Evolutionary conservation across 2,888 invertebrate genomes (phyloP).

Genomic region (Lepetodrilus schrolli): DNA sequence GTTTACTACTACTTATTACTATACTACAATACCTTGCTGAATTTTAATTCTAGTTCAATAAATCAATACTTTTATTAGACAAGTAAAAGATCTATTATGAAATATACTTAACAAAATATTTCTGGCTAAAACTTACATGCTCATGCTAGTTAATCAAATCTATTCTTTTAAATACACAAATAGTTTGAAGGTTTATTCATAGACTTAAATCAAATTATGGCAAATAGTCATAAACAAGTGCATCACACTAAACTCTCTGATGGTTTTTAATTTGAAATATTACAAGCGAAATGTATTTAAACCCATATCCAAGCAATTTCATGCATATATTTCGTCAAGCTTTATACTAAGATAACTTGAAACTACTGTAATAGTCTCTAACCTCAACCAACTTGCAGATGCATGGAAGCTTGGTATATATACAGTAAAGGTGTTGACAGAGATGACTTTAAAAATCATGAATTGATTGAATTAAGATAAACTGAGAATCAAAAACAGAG

Average conservation of each 20-base stretch:
- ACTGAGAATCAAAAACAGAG: no score
- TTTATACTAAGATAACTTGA: neutral
- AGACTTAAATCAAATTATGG: neutral
- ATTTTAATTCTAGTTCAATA: neutral
- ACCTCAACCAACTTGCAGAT: neutral
- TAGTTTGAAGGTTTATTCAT: no score
- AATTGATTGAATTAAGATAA: no score
- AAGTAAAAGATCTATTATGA: neutral
- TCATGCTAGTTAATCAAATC: neutral
- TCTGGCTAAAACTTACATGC: constrained; percentile 23
- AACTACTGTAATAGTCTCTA: neutral
- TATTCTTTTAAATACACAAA: neutral
- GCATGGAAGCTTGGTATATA: neutral
- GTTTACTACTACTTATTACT: neutral
- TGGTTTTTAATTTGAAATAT: neutral
- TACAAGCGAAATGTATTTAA: neutral
- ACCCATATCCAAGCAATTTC: neutral
- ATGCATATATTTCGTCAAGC: neutral
- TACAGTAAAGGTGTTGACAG: no score
- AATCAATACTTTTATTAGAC: neutral
- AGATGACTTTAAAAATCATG: no score
- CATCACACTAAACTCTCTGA: neutral
- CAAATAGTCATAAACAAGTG: neutral
- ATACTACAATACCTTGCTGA: neutral
- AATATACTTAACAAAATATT: neutral